Evolutionary conservation across 2,113 vertebrate genomes (phyloP), one percentile per base, ranked within the genome.

Genomic region (Micromys minutus): DNA sequence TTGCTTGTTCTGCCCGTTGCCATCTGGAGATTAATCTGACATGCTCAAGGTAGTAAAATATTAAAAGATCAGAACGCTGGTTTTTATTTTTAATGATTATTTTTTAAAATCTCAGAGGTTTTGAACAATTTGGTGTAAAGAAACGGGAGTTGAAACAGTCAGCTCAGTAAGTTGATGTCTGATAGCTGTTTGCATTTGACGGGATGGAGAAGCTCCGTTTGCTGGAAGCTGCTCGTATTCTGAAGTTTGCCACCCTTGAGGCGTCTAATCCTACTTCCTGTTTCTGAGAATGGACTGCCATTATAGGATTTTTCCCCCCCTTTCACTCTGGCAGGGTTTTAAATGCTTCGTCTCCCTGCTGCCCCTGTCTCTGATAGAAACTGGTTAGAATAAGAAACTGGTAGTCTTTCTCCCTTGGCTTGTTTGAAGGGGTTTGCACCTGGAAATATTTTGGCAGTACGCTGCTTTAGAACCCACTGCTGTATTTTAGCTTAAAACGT

Each of bases 1-100:
- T 95, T 95, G 63, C 89, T 96, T 90, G 90, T 89, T 91, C 90
- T 96, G 96, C 80, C 85, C 92, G 65, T 45, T 95, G 93, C 85
- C 93, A 57, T 97, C 94, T 93, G 94, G 91, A 97, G 88, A 95
- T 96, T 96, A 95, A 96, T 89, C 94, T 97, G 95, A 96, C 92
- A 65, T 92, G 71, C 91, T 96, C 87, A 72, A 95, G 96, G 72
- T 96, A 92, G 77, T 93, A 34, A 90, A 92, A 90, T 95, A 95
- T 92, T 97, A 93, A 97, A 96, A 95, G 93, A 94, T 96, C 95
- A 96, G 88, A 92, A 75, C 87, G 76, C 85, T 95, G 85, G 91
- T 88, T 96, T 96, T 94, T 94, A 96, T 97, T 96, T 92, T 52
- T 52, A n/a, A n/a, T n/a, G n/a, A n/a, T n/a, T n/a, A n/a, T 52